A percentile compares a stretch with the other conserved stretches of the same genome.
phyloP scores from a whole-genome alignment of 2,113 vertebrate genomes.

The Chitala chitala region DNA sequence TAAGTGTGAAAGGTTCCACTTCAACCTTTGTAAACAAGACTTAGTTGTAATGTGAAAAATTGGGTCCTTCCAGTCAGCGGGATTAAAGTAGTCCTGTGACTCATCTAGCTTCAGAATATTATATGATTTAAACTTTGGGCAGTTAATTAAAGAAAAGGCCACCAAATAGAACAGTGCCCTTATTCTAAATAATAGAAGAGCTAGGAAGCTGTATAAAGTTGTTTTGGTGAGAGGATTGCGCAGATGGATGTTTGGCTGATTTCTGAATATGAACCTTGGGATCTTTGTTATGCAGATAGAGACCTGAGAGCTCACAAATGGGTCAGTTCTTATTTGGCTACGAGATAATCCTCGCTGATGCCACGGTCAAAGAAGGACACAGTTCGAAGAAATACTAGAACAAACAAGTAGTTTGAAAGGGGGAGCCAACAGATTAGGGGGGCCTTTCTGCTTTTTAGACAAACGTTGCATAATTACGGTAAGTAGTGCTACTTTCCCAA shows the following conservation, averaged over 20 bases:
- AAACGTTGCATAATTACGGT: no score
- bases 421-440: no score
- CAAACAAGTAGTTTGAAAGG: no score
- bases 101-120: neutral
- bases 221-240: neutral
- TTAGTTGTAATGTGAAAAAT: neutral
- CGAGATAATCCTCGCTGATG: conserved; percentile 21
- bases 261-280: neutral
- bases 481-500: no score
- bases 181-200: neutral
- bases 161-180: conserved; percentile 1
- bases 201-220: no score
- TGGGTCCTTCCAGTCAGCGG: neutral
- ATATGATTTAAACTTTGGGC: neutral
- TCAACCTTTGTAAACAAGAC: no score
- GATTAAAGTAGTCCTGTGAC: neutral
- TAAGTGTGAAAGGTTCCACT: no score
- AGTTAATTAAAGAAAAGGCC: neutral
- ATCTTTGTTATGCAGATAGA: neutral
- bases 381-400: no score
- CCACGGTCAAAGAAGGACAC: no score
- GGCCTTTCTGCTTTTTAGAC: no score
- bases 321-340: neutral
- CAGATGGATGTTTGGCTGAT: neutral
- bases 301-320: neutral